Evolutionary conservation across 2,888 invertebrate species (phyloP), one percentile per base, ranked within the genome.

Genomic region (Agrypnus murinus): DNA sequence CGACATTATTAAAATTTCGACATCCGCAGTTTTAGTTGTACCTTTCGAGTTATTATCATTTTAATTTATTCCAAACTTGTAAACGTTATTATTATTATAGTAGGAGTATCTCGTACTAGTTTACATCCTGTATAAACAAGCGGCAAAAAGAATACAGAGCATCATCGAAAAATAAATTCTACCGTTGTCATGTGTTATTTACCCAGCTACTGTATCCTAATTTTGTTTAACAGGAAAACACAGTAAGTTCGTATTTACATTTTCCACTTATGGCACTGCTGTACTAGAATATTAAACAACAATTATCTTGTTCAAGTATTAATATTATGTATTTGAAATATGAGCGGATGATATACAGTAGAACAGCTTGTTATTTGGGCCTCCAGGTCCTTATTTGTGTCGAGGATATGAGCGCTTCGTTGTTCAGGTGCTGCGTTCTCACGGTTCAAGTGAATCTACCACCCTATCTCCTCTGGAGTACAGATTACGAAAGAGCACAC

Each of bases 301-400:
- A 80, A 80, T 72, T 80, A 81, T 81, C 80, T 80, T 77, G 79
- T 78, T 79, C 78, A 80, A 80, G 80, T 81, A 81, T 81, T 81
- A 81, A 81, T 81, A 81, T 80, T 69, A 53, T 79, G 77, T 80
- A 78, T 81, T 79, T 80, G 79, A 80, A 79, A 78, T 80, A 78
- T 76, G 78, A 77, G 78, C 77, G 78, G 75, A 77, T 78, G 78
- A 78, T 77, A 73, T 73, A 67, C 74, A 77, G 78, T 74, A 58
- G 75, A 73, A 71, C 79, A 78, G 73, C 65, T 66, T 66, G 63
- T 64, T 71, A 69, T 67, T 74, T 68, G 55, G 46, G 55, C 50
- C 34, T 53, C 34, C 45, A 32, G 55, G 45, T 53, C 53, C 65
- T 62, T 67, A 59, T 69, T 71, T 65, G 64, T 65, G 67, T 69